phyloP scores from a whole-genome alignment of 1,140 invertebrate species.

The Eueides isabella region DNA sequence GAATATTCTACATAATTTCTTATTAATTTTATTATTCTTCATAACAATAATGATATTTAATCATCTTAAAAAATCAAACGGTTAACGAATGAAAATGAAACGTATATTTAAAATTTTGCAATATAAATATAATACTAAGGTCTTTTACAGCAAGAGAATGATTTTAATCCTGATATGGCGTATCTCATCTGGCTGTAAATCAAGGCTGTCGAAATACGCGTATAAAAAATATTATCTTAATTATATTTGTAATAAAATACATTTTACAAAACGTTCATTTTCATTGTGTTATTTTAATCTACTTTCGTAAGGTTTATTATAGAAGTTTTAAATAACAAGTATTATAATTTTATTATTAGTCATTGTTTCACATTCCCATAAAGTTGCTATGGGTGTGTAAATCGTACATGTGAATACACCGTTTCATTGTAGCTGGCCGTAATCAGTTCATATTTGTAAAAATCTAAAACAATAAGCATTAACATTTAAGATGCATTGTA shows the following conservation, averaged over 20 bases:
- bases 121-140: too few species aligned
- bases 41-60: too few species aligned
- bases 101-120: too few species aligned
- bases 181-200: not conserved
- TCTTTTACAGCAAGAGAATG: not conserved
- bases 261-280: not conserved
- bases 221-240: not conserved
- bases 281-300: not conserved
- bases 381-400: not conserved
- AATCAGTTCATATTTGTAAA: not conserved
- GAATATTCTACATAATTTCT: too few species aligned
- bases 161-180: not conserved
- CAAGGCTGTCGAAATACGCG: not conserved
- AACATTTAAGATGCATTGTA: not conserved
- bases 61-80: not conserved
- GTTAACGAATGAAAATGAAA: too few species aligned
- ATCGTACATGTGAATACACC: not conserved
- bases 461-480: not conserved
- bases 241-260: not conserved
- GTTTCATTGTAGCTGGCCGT: not conserved
- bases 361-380: not conserved
- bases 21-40: too few species aligned
- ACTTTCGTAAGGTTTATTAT: not conserved
- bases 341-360: not conserved
- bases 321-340: not conserved